These are phyloP conservation scores for Luffia ferchaultella DNA, from an alignment of 2,888 invertebrate species.

Conservation along the genomic window DNA sequence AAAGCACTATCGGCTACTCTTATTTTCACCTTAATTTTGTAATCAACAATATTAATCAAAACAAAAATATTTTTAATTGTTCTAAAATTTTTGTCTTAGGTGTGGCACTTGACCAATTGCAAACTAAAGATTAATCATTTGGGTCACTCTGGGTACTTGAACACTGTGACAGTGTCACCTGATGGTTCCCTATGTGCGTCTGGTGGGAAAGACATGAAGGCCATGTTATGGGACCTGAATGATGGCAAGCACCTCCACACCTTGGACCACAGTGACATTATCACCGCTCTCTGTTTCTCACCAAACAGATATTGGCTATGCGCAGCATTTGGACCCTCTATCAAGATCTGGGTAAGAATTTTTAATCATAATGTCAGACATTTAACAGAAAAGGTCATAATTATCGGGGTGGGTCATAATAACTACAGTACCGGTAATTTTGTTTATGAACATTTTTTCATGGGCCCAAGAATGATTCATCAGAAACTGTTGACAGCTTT, in stretches of 20 bases:
- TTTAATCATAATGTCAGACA: constrained; percentile 2
- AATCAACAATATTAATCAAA: no score
- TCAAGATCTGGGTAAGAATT: constrained; percentile 92
- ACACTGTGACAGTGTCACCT: constrained; percentile 98
- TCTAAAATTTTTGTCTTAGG: constrained; percentile 57
- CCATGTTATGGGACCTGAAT: constrained; percentile 99
- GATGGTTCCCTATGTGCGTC: constrained; percentile 99
- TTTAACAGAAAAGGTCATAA: no score
- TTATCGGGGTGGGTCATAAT: no score
- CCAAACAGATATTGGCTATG: constrained; percentile 99
- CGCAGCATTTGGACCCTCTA: constrained; percentile 97
- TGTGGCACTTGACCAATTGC: constrained; percentile 99
- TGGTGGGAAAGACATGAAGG: constrained; percentile 99
- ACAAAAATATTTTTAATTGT: constrained; percentile 4
- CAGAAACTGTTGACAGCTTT: no score
- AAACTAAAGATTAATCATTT: constrained; percentile 97
- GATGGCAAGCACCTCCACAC: constrained; percentile 99
- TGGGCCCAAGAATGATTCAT: no score
- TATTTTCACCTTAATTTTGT: no score
- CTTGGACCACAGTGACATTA: constrained; percentile 97
- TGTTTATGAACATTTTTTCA: no score
- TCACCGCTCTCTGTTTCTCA: constrained; percentile 98
- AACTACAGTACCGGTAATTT: no score
- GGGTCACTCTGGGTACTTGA: constrained; percentile 97
- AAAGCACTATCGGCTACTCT: no score